Conservation (phyloP, 2,888 invertebrate species). For the Artemia sinica region DNA sequence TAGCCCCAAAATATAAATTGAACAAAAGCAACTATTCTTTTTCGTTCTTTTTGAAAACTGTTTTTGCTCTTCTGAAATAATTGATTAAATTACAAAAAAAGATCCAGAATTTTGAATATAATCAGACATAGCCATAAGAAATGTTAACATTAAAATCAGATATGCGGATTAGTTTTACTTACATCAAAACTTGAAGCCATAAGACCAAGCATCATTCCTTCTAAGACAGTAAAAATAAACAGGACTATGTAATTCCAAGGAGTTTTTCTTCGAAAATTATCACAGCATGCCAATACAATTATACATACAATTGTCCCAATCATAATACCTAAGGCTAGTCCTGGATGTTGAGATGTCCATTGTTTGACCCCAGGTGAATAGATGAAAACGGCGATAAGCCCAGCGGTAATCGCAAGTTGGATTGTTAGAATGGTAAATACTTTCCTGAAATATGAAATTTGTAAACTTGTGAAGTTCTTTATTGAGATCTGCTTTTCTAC, state of each 20-base stretch:
- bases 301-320: conserved; percentile 51
- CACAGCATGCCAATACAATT: conserved; percentile 71
- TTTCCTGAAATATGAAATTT: conserved; percentile 38
- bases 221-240: conserved; percentile 62
- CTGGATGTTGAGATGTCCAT: conserved; percentile 41
- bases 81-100: too few relatives aligned
- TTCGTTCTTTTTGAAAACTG: too few relatives aligned
- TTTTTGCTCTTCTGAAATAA: too few relatives aligned
- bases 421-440: conserved; percentile 67
- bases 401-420: conserved; percentile 60
- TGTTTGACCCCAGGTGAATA: conserved; percentile 42
- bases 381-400: conserved; percentile 56
- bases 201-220: conserved; percentile 60
- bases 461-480: neutral
- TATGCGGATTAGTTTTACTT: neutral
- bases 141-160: neutral
- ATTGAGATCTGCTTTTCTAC: neutral
- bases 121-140: too few relatives aligned
- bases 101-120: too few relatives aligned
- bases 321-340: conserved; percentile 49
- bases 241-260: conserved; percentile 79
- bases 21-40: too few relatives aligned
- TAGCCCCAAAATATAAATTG: too few relatives aligned
- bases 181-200: conserved; percentile 44
- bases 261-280: conserved; percentile 56